These are phyloP conservation scores for Alligator mississippiensis DNA, from an alignment of 2,113 vertebrate genomes.

Conservation along the genomic window DNA sequence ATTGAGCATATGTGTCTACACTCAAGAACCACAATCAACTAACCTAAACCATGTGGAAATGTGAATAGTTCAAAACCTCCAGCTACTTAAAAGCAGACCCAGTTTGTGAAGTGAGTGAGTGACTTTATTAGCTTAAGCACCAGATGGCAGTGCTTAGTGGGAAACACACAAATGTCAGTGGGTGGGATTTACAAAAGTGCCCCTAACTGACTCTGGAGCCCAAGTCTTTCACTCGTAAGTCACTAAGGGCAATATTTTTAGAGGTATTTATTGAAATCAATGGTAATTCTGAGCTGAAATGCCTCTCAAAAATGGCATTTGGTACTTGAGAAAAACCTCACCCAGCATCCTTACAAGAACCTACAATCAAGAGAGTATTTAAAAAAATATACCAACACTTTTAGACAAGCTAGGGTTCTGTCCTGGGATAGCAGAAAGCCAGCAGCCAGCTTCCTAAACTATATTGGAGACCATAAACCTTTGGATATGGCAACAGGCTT, in stretches of 20 bases:
- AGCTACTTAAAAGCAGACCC: neutral
- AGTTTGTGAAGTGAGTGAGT: conserved; percentile 17
- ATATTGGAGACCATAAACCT: neutral
- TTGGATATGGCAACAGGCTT: neutral
- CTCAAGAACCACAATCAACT: neutral
- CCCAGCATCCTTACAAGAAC: neutral
- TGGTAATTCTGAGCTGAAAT: neutral
- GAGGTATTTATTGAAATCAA: neutral
- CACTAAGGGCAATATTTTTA: neutral
- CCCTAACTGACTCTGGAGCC: neutral
- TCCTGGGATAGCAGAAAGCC: neutral
- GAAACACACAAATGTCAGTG: neutral
- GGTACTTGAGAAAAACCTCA: conserved; percentile 13
- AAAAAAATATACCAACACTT: neutral
- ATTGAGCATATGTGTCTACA: neutral
- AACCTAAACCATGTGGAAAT: conserved; percentile 16
- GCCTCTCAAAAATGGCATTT: neutral
- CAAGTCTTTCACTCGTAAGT: too few species aligned
- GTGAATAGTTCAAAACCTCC: neutral
- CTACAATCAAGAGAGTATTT: neutral
- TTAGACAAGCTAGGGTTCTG: conserved; percentile 10
- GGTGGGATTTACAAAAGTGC: neutral
- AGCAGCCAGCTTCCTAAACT: conserved; percentile 11
- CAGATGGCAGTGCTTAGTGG: neutral
- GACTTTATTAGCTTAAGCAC: neutral